Percentiles rank a stretch among this genome's conserved stretches.
Conservation (phyloP, 2,888 invertebrate genomes). For the Holacanthella duospinosa region DNA sequence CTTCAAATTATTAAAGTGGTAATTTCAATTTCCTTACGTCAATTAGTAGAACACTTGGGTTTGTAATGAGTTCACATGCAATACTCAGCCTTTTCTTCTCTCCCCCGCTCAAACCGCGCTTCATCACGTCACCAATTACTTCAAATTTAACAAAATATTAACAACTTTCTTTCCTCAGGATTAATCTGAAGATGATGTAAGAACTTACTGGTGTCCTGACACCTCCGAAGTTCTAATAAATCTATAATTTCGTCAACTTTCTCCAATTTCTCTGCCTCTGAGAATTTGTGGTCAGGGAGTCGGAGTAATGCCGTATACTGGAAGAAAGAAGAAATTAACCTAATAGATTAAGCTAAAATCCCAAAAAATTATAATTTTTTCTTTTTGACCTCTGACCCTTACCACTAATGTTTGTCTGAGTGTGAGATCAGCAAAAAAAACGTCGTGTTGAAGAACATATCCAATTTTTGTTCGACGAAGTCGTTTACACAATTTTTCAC, state of each 20-base stretch:
- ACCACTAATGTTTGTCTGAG: slow-evolving; percentile 63
- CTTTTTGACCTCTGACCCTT: no score
- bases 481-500: slow-evolving; percentile 54
- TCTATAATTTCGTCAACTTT: slow-evolving; percentile 67
- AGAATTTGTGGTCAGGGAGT: slow-evolving; percentile 58
- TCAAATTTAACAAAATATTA: slow-evolving; percentile 30
- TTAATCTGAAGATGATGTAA: background rate
- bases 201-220: slow-evolving; percentile 60
- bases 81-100: slow-evolving; percentile 74
- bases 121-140: slow-evolving; percentile 64
- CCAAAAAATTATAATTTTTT: no score
- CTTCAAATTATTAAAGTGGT: background rate
- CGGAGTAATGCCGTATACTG: slow-evolving; percentile 53
- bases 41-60: slow-evolving; percentile 64
- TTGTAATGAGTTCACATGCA: slow-evolving; percentile 68
- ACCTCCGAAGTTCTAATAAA: slow-evolving; percentile 59
- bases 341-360: background rate
- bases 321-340: slow-evolving; percentile 28
- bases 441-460: slow-evolving; percentile 70
- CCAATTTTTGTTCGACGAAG: slow-evolving; percentile 61
- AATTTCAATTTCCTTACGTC: slow-evolving; percentile 53
- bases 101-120: slow-evolving; percentile 66
- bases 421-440: slow-evolving; percentile 68
- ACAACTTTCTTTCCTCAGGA: background rate
- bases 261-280: slow-evolving; percentile 59